phyloP scores from a whole-genome alignment of 2,888 invertebrate species.

The Drosophila crucigera region DNA sequence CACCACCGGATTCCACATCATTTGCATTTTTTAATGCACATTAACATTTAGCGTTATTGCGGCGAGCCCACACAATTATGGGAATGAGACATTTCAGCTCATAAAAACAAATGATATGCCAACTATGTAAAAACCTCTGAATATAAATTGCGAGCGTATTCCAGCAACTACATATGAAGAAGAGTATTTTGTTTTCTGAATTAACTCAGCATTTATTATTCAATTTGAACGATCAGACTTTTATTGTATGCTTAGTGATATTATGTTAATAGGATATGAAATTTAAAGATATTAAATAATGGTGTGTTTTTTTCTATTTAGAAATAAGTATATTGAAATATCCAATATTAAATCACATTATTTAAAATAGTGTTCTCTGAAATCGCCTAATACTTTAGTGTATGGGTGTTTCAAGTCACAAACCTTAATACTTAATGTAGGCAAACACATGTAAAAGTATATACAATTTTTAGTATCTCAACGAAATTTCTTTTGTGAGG shows the following conservation, averaged over 20 bases:
- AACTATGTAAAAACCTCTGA: neutral
- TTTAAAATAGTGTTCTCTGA: neutral
- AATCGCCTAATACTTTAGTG: neutral
- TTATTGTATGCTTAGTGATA: neutral
- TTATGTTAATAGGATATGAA: neutral
- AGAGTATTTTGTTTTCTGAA: neutral
- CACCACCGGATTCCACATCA: conserved; percentile 19
- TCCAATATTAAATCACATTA: neutral
- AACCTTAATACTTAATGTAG: neutral
- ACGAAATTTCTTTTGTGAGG: conserved; percentile 16
- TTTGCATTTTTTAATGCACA: conserved; percentile 71
- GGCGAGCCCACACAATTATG: conserved; percentile 52
- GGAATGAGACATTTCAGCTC: conserved; percentile 22
- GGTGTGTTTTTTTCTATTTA: rapidly evolving
- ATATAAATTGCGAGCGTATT: neutral
- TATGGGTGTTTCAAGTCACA: neutral
- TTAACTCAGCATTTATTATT: neutral
- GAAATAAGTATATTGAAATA: neutral
- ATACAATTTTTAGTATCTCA: neutral
- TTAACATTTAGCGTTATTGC: conserved; percentile 61
- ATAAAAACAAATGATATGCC: conserved; percentile 35
- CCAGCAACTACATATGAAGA: neutral
- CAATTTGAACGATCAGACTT: neutral
- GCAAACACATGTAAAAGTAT: neutral
- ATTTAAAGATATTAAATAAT: neutral